Conservation (phyloP, 2,888 invertebrate species). For the Poecilobothrus nobilitatus region DNA sequence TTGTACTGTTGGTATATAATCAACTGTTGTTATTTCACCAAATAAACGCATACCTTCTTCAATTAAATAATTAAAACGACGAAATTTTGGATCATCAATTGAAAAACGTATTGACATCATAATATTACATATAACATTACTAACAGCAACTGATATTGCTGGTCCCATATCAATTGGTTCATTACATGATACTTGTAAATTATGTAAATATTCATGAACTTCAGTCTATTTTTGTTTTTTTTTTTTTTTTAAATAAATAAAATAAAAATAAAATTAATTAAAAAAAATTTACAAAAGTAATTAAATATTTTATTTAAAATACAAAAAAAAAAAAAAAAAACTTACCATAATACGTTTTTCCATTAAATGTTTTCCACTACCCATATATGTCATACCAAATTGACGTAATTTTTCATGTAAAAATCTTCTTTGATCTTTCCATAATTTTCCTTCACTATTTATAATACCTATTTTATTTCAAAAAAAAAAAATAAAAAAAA, state of each 20-base stretch:
- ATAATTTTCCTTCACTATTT: constrained; percentile 78
- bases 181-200: constrained; percentile 56
- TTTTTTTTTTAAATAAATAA: background rate
- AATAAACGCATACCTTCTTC: constrained; percentile 87
- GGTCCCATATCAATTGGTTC: constrained; percentile 65
- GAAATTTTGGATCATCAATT: constrained; percentile 66
- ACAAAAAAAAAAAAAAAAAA: constrained; percentile 22
- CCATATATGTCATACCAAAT: constrained; percentile 82
- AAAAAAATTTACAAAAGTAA: background rate
- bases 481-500: constrained; percentile 20
- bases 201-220: constrained; percentile 63
- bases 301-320: constrained; percentile 10
- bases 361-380: constrained; percentile 71
- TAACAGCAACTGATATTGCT: constrained; percentile 69
- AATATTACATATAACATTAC: constrained; percentile 84
- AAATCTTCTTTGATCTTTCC: constrained; percentile 85
- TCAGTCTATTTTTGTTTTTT: constrained; percentile 62
- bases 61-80: constrained; percentile 72
- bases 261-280: constrained; percentile 9
- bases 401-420: constrained; percentile 74
- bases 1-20: constrained; percentile 72
- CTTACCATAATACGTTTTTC: constrained; percentile 75
- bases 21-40: constrained; percentile 71
- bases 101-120: constrained; percentile 82
- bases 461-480: constrained; percentile 60